phyloP scores from a whole-genome alignment of 64 coral and sea anemone genomes.

The Actinia tenebrosa region DNA sequence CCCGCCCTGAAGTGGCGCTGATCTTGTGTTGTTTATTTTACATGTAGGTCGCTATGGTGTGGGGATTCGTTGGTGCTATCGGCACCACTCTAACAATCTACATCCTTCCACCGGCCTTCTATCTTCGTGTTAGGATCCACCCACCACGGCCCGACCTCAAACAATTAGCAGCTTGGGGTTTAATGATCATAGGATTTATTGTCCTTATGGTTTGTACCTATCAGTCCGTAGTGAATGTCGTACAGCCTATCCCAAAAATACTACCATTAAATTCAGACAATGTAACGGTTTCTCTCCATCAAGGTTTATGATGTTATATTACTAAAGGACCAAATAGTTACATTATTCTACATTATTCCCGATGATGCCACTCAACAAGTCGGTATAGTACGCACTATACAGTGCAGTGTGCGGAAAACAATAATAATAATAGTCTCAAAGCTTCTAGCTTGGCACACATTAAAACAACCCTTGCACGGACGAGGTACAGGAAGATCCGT shows the following conservation, averaged over 20 bases:
- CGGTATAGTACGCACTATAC: no score
- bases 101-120: constrained; percentile 82
- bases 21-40: not conserved
- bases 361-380: no score
- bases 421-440: no score
- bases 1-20: no score
- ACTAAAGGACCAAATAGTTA: not conserved
- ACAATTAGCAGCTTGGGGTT: constrained; percentile 75
- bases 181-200: constrained; percentile 67
- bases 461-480: no score
- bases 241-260: constrained; percentile 51
- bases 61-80: constrained; percentile 87
- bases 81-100: constrained; percentile 71
- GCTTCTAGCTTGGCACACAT: no score
- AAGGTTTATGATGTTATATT: not conserved
- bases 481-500: no score
- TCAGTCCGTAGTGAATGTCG: constrained; percentile 80
- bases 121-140: constrained; percentile 74
- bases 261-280: not conserved
- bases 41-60: constrained; percentile 81
- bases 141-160: constrained; percentile 70
- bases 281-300: not conserved
- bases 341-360: no score
- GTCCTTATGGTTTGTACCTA: constrained; percentile 73
- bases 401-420: no score